phyloP scores from a whole-genome alignment of 2,797 vertebrate species.

The Sarcoramphus papa region DNA sequence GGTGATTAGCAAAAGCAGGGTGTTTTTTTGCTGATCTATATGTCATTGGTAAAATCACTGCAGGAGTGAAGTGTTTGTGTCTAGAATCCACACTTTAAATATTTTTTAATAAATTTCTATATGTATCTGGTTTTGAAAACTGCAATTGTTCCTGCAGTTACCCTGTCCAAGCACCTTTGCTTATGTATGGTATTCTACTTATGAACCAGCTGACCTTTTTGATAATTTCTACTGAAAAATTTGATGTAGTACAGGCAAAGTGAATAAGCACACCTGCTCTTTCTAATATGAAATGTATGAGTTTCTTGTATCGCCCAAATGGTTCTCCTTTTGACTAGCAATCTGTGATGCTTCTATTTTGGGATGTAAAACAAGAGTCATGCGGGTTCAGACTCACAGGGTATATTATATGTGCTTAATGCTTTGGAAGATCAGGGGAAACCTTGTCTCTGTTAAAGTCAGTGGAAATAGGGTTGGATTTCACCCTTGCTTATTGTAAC shows the following conservation, averaged over 20 bases:
- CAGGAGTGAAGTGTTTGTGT: neutral
- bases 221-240: neutral
- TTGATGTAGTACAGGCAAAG: neutral
- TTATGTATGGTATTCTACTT: neutral
- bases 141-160: neutral
- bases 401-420: neutral
- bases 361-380: neutral
- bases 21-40: neutral
- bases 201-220: neutral
- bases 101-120: neutral
- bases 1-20: neutral
- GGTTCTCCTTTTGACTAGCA: neutral
- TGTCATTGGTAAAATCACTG: neutral
- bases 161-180: neutral
- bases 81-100: neutral
- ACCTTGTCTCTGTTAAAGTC: neutral
- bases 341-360: neutral
- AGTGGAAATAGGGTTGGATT: neutral
- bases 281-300: neutral
- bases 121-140: neutral
- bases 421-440: neutral
- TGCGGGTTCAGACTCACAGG: neutral
- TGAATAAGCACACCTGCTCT: neutral
- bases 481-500: neutral
- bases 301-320: neutral